A percentile compares a stretch with the other conserved stretches of the same genome.
Evolutionary conservation across 2,797 vertebrate species (phyloP).

Genomic region (Poliocrania exsul): DNA sequence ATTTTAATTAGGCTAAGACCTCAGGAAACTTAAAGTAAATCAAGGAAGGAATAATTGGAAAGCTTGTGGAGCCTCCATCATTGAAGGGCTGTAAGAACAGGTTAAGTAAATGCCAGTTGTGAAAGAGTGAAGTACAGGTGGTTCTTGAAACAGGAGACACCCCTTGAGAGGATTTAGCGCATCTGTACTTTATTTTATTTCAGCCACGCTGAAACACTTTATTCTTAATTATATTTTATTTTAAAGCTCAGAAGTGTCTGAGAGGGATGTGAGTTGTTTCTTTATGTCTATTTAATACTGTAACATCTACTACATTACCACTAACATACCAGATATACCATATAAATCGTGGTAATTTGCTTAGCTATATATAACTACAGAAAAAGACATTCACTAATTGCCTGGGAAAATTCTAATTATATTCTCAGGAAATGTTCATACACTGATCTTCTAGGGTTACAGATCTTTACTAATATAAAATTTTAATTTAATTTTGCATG

Average conservation of each 20-base stretch:
- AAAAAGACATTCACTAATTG: background rate
- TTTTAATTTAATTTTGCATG: background rate
- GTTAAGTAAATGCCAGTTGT: background rate
- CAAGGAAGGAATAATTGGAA: background rate
- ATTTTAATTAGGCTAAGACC: background rate
- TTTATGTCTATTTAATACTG: background rate
- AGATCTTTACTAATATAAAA: background rate
- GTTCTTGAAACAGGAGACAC: background rate
- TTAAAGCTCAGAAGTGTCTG: background rate
- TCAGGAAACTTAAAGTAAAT: background rate
- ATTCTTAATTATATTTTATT: background rate
- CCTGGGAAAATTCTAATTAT: slow-evolving; percentile 34
- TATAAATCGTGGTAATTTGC: background rate
- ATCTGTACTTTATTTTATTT: background rate
- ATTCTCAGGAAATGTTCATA: background rate
- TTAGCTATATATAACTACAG: background rate
- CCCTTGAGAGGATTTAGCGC: background rate
- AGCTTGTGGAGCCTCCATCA: background rate
- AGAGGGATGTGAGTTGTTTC: background rate
- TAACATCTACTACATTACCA: background rate
- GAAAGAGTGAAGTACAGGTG: background rate
- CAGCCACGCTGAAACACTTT: background rate
- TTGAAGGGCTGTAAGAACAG: background rate
- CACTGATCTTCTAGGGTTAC: background rate
- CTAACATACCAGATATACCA: background rate